Evolutionary conservation across 2,113 vertebrate genomes (phyloP).

Genomic region (Psammodynastes pulverulentus): DNA sequence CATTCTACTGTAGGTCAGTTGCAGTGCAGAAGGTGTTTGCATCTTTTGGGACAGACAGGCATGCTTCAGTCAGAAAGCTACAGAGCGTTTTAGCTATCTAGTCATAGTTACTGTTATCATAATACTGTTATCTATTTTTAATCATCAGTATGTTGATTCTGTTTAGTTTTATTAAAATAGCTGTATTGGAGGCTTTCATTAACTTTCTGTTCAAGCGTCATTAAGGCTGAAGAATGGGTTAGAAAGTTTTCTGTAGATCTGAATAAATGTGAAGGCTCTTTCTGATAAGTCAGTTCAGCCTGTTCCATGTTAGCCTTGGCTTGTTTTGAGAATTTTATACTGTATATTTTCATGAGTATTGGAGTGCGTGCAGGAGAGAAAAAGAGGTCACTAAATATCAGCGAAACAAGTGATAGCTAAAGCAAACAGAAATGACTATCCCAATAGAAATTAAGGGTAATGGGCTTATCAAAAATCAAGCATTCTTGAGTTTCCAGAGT

Average conservation of each 20-base stretch:
- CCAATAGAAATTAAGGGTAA: conserved; percentile 16
- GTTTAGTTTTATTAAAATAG: conserved; percentile 37
- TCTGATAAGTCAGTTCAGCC: conserved; percentile 45
- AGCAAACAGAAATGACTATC: conserved; percentile 31
- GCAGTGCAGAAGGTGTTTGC: conserved; percentile 9
- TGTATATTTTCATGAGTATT: conserved; percentile 46
- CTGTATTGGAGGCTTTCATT: conserved; percentile 16
- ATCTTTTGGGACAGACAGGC: not conserved
- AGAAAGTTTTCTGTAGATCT: conserved; percentile 16
- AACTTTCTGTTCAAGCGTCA: conserved; percentile 24
- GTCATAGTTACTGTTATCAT: conserved; percentile 17
- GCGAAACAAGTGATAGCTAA: conserved; percentile 25
- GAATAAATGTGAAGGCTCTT: not conserved
- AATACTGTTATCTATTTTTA: conserved; percentile 26
- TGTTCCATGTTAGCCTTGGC: conserved; percentile 29
- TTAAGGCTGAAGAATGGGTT: conserved; percentile 30
- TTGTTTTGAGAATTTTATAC: conserved; percentile 31
- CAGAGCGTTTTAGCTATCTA: conserved; percentile 20
- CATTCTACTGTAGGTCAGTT: conserved; percentile 11
- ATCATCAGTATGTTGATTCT: conserved; percentile 16
- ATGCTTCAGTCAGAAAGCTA: conserved; percentile 10
- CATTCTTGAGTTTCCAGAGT: not conserved
- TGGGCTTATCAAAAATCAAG: not conserved
- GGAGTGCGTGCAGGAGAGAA: conserved; percentile 38
- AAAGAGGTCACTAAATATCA: conserved; percentile 23